These are phyloP conservation scores for Drosophila helvetica DNA, from an alignment of 2,888 invertebrate genomes.

Conservation along the genomic window DNA sequence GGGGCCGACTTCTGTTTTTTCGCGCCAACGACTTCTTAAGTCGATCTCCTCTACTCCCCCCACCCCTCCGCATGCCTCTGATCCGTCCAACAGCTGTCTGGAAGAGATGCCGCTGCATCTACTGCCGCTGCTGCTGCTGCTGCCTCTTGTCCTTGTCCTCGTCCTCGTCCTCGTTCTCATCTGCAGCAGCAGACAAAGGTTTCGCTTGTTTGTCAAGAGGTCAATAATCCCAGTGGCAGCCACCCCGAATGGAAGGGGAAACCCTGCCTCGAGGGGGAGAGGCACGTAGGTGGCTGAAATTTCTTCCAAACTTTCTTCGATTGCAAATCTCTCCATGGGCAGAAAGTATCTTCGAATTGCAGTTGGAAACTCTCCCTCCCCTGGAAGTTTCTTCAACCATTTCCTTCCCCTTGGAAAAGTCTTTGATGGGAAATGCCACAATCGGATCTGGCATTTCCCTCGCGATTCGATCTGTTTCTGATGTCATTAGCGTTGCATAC, in stretches of 20 bases:
- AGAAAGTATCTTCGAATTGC: neutral
- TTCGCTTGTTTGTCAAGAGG: constrained; percentile 62
- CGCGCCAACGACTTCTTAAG: constrained; percentile 51
- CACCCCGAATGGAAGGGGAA: constrained; percentile 33
- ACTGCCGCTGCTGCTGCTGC: neutral
- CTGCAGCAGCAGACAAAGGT: constrained; percentile 32
- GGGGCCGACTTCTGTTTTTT: constrained; percentile 36
- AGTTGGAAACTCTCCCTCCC: neutral
- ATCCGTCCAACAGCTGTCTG: constrained; percentile 49
- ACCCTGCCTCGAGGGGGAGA: constrained; percentile 23
- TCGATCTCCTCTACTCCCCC: neutral
- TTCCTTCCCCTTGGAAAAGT: neutral
- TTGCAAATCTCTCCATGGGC: neutral
- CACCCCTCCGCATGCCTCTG: neutral
- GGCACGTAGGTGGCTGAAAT: neutral
- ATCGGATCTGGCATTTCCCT: constrained; percentile 7
- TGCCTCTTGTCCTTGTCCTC: neutral
- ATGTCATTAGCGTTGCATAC: constrained; percentile 66
- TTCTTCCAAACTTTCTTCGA: neutral
- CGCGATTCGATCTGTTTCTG: constrained; percentile 27
- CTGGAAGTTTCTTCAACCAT: neutral
- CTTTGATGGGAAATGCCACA: neutral
- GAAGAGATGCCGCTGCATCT: neutral
- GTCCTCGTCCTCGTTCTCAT: neutral
- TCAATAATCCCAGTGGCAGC: constrained; percentile 67